Evolutionary conservation across 2,797 vertebrate species (phyloP), one percentile per base, ranked within the genome.

Genomic region (Amblyraja radiata): DNA sequence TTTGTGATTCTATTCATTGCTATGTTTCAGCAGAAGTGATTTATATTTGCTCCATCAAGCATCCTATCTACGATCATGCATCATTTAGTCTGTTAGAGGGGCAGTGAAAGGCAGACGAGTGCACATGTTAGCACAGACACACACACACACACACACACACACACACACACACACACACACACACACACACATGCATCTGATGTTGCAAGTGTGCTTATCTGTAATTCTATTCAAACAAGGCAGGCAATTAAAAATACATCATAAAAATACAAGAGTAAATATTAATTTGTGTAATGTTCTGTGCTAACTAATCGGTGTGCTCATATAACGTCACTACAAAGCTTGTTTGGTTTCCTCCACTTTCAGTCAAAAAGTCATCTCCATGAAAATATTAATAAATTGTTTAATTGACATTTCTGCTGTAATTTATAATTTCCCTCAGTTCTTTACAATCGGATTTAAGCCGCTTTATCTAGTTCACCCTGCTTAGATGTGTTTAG

Each of bases 201-300:
- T 23, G 8, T 54, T 54, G 18, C 21, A 81, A 21, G 36, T 54
- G 4, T 4, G 0, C 5, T 86, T 58, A 32, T 32, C 83, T 63
- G 58, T 86, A 86, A 86, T 63, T 86, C 83, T 86, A 28, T 86
- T 86, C 58, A 86, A 86, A 63, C 25, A 84, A 21, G 61, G 14
- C 36, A n/a, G 65, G 61, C 36, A 86, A 86, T 84, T 86, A 86
- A 63, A 86, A 63, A 63, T 86, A 86, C 61, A 86, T 65, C 28
- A 13, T 16, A 32, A 61, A 83, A 79, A 1, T 25, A 13, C 16
- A 63, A 5, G 61, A 86, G 83, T 63, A 86, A 63, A 61, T 86
- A 86, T 88, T 68, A 88, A 88, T 88, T 88, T 68, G 32, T 18
- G 23, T 32, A 18, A 65, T 21, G n/a, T 65, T 36, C 63, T n/a